Percentiles rank a stretch among this genome's conserved stretches.
These are phyloP conservation scores for Rhombomys opimus DNA, from an alignment of 2,113 vertebrate species.

Conservation along the genomic window DNA sequence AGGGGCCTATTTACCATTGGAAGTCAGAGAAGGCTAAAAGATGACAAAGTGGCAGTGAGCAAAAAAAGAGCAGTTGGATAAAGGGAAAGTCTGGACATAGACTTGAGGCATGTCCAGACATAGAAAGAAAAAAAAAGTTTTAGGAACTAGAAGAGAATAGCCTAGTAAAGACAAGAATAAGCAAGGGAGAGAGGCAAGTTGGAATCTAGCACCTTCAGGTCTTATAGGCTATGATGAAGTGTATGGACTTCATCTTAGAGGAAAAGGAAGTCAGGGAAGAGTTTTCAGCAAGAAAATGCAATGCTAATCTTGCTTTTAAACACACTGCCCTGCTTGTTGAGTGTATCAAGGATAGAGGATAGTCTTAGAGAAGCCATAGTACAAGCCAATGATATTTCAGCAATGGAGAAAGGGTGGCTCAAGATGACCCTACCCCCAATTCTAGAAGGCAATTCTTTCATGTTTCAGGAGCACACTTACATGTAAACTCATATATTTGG, in stretches of 20 bases:
- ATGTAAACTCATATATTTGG: neutral
- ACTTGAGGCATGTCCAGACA: too few species aligned
- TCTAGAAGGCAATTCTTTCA: neutral
- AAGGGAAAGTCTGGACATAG: neutral
- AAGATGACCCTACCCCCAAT: neutral
- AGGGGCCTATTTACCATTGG: fast-evolving
- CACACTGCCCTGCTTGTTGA: neutral
- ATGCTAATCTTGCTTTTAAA: constrained; percentile 18
- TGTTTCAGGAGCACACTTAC: neutral
- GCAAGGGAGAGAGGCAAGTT: neutral
- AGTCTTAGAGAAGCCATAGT: neutral
- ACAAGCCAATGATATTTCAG: neutral
- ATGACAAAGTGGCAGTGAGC: neutral
- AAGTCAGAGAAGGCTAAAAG: neutral
- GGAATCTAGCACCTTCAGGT: neutral
- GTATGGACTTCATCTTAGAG: constrained; percentile 10
- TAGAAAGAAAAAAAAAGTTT: neutral
- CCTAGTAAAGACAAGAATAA: neutral
- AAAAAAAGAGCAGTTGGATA: neutral
- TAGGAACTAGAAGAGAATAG: neutral
- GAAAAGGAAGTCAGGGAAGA: neutral
- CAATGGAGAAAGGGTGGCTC: neutral
- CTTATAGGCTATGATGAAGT: neutral
- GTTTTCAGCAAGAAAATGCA: constrained; percentile 13
- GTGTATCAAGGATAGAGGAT: neutral